Evolutionary conservation across 1,140 invertebrate genomes (phyloP).

Genomic region (Yoshiicerus persimilis): DNA sequence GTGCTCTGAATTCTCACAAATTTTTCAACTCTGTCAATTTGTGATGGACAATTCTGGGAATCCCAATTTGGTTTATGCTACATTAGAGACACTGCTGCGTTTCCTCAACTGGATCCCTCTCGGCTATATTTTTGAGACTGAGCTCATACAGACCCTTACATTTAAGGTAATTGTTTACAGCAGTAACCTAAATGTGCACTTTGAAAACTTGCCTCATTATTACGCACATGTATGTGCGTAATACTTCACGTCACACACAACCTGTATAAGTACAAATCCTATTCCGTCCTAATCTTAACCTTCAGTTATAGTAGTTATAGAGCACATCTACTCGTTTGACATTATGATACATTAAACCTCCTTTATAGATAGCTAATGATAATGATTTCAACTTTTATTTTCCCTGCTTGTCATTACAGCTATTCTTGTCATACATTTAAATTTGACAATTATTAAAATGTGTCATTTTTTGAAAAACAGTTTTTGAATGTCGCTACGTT

Average conservation of each 20-base stretch:
- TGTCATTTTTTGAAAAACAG: slow-evolving; percentile 58
- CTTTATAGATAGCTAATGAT: no score
- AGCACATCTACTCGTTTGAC: no score
- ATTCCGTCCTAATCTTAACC: no score
- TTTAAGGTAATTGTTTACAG: slow-evolving; percentile 69
- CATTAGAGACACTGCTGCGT: slow-evolving; percentile 90
- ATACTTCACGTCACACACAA: no score
- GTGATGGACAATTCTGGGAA: slow-evolving; percentile 97
- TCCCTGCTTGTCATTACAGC: no score
- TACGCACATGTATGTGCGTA: no score
- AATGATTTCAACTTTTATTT: no score
- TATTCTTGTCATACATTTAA: slow-evolving; percentile 9
- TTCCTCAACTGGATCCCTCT: slow-evolving; percentile 99
- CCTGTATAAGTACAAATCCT: no score
- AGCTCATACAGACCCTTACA: slow-evolving; percentile 90
- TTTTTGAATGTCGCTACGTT: slow-evolving; percentile 98
- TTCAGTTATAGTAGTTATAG: no score
- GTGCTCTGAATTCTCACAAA: slow-evolving; percentile 98
- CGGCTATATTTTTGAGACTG: slow-evolving; percentile 99
- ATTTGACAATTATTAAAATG: not conserved
- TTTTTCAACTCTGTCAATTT: slow-evolving; percentile 96
- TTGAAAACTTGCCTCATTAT: not conserved
- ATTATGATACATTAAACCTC: no score
- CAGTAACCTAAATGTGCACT: not conserved
- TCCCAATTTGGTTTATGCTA: slow-evolving; percentile 88